Evolutionary conservation across 2,888 invertebrate genomes (phyloP).

Genomic region (Gymnosoma rotundatum): DNA sequence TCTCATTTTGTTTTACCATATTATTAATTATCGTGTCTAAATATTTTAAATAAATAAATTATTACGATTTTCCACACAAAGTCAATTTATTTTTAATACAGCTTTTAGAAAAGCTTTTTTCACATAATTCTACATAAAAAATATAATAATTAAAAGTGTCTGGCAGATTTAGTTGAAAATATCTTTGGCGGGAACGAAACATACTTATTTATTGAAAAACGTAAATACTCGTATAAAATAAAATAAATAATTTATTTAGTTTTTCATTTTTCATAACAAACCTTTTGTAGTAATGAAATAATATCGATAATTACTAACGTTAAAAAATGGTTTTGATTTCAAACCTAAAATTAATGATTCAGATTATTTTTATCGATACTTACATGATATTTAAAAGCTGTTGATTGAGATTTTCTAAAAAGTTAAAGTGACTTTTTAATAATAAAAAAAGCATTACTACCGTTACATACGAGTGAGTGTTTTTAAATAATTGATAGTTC

Average conservation of each 20-base stretch:
- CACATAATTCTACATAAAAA: background rate
- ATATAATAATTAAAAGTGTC: conserved; percentile 20
- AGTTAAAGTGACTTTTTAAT: background rate
- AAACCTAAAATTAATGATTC: too few species aligned
- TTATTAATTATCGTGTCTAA: background rate
- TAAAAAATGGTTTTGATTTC: too few species aligned
- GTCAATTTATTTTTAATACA: conserved; percentile 50
- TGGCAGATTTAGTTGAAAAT: conserved; percentile 32
- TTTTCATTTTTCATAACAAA: background rate
- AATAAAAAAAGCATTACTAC: background rate
- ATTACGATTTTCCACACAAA: conserved; percentile 12
- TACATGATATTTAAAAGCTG: too few species aligned
- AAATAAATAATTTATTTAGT: background rate
- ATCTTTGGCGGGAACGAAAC: conserved; percentile 20
- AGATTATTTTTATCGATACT: too few species aligned
- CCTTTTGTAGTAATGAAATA: conserved; percentile 1
- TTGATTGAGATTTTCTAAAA: too few species aligned
- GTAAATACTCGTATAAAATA: too few species aligned
- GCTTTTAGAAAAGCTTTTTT: conserved; percentile 49
- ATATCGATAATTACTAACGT: background rate
- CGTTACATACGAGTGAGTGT: too few species aligned
- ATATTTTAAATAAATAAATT: conserved; percentile 20
- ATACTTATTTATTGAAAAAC: background rate
- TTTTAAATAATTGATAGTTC: too few species aligned
- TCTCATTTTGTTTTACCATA: too few species aligned